These are phyloP conservation scores for Coremacera marginata DNA, from an alignment of 2,888 invertebrate genomes.

Conservation along the genomic window DNA sequence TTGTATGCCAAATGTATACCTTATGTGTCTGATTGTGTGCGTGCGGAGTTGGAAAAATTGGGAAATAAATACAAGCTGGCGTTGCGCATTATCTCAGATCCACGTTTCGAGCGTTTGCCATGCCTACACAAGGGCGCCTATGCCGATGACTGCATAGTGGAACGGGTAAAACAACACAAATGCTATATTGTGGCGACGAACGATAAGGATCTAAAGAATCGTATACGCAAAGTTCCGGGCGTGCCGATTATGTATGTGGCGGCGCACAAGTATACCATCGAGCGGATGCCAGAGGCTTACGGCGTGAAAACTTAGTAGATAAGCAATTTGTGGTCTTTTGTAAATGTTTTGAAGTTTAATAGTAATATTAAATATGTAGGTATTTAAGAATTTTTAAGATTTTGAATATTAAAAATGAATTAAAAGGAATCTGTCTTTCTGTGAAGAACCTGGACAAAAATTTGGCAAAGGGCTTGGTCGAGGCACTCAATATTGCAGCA, in stretches of 20 bases:
- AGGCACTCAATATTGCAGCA: no score
- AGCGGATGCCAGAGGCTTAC: constrained; percentile 99
- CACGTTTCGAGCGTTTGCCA: constrained; percentile 90
- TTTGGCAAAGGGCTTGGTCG: no score
- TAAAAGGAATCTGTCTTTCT: neutral
- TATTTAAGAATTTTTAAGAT: neutral
- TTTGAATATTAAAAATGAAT: neutral
- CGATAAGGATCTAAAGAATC: constrained; percentile 94
- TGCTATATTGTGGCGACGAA: constrained; percentile 99
- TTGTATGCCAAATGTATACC: constrained; percentile 98
- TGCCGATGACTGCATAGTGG: constrained; percentile 98
- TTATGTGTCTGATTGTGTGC: constrained; percentile 97
- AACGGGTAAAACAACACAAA: constrained; percentile 96
- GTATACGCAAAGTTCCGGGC: constrained; percentile 97
- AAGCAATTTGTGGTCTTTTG: neutral
- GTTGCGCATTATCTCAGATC: constrained; percentile 92
- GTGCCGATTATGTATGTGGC: constrained; percentile 99
- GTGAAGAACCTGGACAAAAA: no score
- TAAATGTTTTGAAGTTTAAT: no score
- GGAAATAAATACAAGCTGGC: constrained; percentile 96
- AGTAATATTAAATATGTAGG: neutral
- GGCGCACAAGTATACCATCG: constrained; percentile 93
- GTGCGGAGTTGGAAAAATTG: constrained; percentile 97
- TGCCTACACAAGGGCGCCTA: constrained; percentile 98
- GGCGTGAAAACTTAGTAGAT: constrained; percentile 75